Conservation (phyloP, 1,140 invertebrate genomes). For the Potamilus streckersoni region DNA sequence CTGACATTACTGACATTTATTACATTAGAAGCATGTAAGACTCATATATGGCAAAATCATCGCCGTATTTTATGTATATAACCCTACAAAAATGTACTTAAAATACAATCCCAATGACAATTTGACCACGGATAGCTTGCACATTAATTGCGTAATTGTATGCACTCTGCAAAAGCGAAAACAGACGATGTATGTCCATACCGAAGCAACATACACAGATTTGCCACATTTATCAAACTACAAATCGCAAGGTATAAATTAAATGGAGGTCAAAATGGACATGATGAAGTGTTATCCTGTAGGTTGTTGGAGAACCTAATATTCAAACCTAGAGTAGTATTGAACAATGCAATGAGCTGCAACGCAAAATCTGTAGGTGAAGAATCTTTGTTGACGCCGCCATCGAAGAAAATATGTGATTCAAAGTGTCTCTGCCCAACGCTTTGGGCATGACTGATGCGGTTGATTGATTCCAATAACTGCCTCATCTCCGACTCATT, state of each 20-base stretch:
- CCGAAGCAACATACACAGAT: background rate
- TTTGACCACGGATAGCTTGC: background rate
- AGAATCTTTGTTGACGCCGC: conserved; percentile 38
- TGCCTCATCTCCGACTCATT: conserved; percentile 54
- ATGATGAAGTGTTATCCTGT: background rate
- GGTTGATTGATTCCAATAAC: conserved; percentile 45
- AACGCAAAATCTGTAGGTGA: conserved; percentile 52
- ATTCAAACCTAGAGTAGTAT: conserved; percentile 41
- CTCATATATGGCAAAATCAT: no score
- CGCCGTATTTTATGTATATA: no score
- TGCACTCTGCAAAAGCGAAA: no score
- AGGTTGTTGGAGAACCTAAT: background rate
- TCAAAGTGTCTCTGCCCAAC: conserved; percentile 42
- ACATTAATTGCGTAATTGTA: background rate
- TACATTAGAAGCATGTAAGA: no score
- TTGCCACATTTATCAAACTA: background rate
- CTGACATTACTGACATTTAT: no score
- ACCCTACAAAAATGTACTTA: no score
- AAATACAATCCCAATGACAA: no score
- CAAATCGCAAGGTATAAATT: no score
- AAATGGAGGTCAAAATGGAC: background rate
- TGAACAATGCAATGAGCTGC: conserved; percentile 45
- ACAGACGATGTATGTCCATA: background rate
- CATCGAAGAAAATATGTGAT: conserved; percentile 58
- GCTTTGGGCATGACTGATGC: conserved; percentile 40